Conservation (phyloP, 2,797 vertebrate species). For the Craterocephalus amniculus region DNA sequence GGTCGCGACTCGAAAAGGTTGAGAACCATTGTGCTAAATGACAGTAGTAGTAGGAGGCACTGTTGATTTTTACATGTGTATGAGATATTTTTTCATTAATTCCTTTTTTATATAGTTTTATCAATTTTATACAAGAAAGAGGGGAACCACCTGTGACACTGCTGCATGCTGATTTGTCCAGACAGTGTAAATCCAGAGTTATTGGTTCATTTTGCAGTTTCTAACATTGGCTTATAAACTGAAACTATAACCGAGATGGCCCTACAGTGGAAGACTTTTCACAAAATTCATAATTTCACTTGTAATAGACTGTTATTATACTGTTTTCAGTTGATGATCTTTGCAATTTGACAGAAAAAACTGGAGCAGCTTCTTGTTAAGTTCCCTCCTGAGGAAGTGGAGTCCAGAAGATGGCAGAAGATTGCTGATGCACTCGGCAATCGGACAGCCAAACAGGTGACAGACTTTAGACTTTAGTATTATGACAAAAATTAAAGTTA, state of each 20-base stretch:
- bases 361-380: slow-evolving; percentile 95
- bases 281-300: background rate
- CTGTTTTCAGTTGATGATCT: background rate
- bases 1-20: too few relatives aligned
- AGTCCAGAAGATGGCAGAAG: slow-evolving; percentile 98
- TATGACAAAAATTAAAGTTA: too few relatives aligned
- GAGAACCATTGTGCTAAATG: too few relatives aligned
- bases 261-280: background rate
- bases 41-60: too few relatives aligned
- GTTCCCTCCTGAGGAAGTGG: slow-evolving; percentile 96
- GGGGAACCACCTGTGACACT: background rate
- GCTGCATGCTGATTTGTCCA: background rate
- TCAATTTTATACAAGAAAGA: background rate
- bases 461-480: fast-evolving
- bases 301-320: background rate
- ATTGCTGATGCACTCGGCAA: slow-evolving; percentile 98
- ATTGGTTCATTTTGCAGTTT: too few relatives aligned
- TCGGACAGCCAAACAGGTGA: slow-evolving; percentile 96
- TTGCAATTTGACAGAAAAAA: slow-evolving; percentile 86
- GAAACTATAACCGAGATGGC: background rate
- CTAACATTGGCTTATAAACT: background rate
- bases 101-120: too few relatives aligned
- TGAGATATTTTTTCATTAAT: too few relatives aligned
- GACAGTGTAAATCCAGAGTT: background rate
- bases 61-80: too few relatives aligned